phyloP scores from a whole-genome alignment of 2,797 vertebrate species.

The Geotrypetes seraphini region DNA sequence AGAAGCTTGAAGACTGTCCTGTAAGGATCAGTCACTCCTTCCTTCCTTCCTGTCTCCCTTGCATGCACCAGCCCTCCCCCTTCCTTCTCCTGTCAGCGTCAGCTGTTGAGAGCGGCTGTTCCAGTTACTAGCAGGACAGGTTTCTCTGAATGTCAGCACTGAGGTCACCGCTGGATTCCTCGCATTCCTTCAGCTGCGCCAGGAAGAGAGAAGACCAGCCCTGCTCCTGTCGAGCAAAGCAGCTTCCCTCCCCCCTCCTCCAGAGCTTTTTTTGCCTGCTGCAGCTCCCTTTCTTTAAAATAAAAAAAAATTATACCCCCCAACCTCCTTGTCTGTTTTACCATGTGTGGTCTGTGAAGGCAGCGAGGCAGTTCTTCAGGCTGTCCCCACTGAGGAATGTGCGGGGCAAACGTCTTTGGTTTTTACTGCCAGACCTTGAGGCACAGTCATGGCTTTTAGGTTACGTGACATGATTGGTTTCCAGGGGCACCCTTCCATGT shows the following conservation, averaged over 20 bases:
- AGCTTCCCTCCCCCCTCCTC: neutral
- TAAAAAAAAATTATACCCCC: slow-evolving; percentile 2
- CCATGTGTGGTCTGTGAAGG: too few relatives aligned
- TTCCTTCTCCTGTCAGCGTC: slow-evolving; percentile 31
- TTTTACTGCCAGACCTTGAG: too few relatives aligned
- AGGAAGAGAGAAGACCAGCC: slow-evolving; percentile 43
- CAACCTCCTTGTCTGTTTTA: too few relatives aligned
- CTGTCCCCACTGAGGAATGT: too few relatives aligned
- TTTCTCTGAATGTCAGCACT: slow-evolving; percentile 82
- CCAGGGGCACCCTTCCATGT: too few relatives aligned
- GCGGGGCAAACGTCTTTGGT: too few relatives aligned
- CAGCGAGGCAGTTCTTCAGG: neutral
- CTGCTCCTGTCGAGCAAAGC: neutral
- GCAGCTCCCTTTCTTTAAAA: neutral
- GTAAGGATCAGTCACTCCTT: neutral
- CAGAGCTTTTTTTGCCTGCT: neutral
- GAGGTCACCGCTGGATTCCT: slow-evolving; percentile 82
- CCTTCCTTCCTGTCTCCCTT: neutral
- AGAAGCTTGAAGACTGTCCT: neutral
- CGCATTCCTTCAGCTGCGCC: slow-evolving; percentile 60
- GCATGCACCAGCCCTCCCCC: too few relatives aligned
- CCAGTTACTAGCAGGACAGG: slow-evolving; percentile 34
- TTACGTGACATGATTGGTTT: too few relatives aligned
- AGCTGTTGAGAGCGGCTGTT: slow-evolving; percentile 55
- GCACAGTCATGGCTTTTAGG: too few relatives aligned